A percentile compares a stretch with the other conserved stretches of the same genome.
These are phyloP conservation scores for Coronaproctus castanopsis DNA, from an alignment of 2,888 invertebrate species.

Conservation along the genomic window DNA sequence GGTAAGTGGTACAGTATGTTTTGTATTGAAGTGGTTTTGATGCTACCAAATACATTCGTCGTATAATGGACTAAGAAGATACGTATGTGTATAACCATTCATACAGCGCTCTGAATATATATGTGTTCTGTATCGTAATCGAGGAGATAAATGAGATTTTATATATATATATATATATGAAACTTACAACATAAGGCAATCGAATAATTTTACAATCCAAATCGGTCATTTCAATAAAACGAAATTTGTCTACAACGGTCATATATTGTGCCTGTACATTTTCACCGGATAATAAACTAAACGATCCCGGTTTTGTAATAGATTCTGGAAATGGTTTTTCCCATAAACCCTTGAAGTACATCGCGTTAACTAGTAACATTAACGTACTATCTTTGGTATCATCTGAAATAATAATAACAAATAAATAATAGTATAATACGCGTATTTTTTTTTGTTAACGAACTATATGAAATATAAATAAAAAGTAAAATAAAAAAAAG, in stretches of 20 bases:
- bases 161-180: too few species aligned
- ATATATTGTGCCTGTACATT: slow-evolving; percentile 43
- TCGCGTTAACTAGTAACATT: slow-evolving; percentile 50
- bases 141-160: too few species aligned
- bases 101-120: too few species aligned
- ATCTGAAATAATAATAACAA: not conserved
- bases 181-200: slow-evolving; percentile 47
- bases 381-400: slow-evolving; percentile 28
- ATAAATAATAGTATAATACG: not conserved
- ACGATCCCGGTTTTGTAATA: slow-evolving; percentile 26
- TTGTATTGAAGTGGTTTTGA: too few species aligned
- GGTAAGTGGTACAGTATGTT: too few species aligned
- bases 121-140: too few species aligned
- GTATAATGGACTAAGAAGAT: too few species aligned
- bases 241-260: slow-evolving; percentile 40
- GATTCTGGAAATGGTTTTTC: slow-evolving; percentile 38
- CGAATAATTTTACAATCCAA: slow-evolving; percentile 46
- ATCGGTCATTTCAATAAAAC: slow-evolving; percentile 37
- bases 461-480: too few species aligned
- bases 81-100: too few species aligned
- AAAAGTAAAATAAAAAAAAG: too few species aligned
- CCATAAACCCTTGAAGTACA: slow-evolving; percentile 62
- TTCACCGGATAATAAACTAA: slow-evolving; percentile 38
- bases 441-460: not conserved
- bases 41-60: too few species aligned